A percentile compares a stretch with the other conserved stretches of the same genome.
Evolutionary conservation across 2,113 vertebrate genomes (phyloP).

Genomic region (Cyprinus carpio): DNA sequence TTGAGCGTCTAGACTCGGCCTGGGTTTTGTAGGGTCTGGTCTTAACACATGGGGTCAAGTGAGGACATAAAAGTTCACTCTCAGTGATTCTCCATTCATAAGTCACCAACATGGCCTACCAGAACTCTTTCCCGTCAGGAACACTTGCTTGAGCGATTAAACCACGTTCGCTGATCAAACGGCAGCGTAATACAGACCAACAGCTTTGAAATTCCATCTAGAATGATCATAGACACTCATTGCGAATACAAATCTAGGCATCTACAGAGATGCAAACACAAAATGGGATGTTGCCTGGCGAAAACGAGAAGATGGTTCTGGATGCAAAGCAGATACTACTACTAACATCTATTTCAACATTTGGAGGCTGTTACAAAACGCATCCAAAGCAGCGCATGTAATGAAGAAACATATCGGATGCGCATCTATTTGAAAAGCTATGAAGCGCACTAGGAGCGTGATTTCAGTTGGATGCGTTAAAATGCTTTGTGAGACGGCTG

Average conservation of each 20-base stretch:
- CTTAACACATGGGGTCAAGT: not conserved
- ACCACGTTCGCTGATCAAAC: not conserved
- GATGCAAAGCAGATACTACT: conserved; percentile 23
- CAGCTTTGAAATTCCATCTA: not conserved
- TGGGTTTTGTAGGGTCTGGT: too few relatives aligned
- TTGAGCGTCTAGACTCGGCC: too few relatives aligned
- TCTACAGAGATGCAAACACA: conserved; percentile 33
- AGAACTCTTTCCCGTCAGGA: not conserved
- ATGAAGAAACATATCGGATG: conserved; percentile 26
- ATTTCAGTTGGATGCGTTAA: conserved; percentile 35
- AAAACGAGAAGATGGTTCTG: conserved; percentile 25
- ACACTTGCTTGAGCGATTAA: not conserved
- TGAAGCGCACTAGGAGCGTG: conserved; percentile 29
- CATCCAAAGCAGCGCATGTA: conserved; percentile 28
- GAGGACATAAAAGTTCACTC: not conserved
- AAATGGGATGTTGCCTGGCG: conserved; percentile 17
- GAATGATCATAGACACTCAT: not conserved
- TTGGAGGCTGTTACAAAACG: not conserved
- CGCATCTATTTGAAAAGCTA: conserved; percentile 19
- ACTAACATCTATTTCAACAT: conserved; percentile 3
- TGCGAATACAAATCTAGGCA: not conserved
- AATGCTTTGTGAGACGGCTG: conserved; percentile 23
- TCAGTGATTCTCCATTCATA: not conserved
- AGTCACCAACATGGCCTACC: not conserved
- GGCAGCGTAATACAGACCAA: not conserved